These are phyloP conservation scores for Psilopogon haemacephalus DNA, from an alignment of 2,113 vertebrate species.

Conservation along the genomic window DNA sequence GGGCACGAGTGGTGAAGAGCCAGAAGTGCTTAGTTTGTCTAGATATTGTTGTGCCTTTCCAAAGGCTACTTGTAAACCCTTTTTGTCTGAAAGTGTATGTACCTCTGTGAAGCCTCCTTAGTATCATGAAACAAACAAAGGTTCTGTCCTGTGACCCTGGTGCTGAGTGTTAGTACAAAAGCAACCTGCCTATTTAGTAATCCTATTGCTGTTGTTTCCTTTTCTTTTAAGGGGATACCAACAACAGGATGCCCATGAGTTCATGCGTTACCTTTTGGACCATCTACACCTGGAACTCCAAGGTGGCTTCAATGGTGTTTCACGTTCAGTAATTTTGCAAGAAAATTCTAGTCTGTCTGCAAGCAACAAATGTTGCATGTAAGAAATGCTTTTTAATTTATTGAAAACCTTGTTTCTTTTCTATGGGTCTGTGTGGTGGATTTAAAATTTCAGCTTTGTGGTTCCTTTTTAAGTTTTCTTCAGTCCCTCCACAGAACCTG, in stretches of 20 bases:
- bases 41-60: fast-evolving
- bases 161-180: background rate
- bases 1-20: fast-evolving
- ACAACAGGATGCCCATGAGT: constrained; percentile 98
- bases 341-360: constrained; percentile 79
- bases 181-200: background rate
- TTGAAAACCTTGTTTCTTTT: background rate
- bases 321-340: constrained; percentile 77
- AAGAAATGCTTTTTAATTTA: constrained; percentile 56
- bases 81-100: background rate
- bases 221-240: constrained; percentile 89
- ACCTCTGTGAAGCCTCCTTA: background rate
- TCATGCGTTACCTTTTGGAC: constrained; percentile 97
- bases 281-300: constrained; percentile 98
- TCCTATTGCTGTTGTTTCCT: background rate
- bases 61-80: background rate
- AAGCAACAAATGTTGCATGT: constrained; percentile 91
- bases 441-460: background rate
- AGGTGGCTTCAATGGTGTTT: constrained; percentile 85
- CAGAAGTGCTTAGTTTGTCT: background rate
- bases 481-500: background rate
- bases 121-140: background rate
- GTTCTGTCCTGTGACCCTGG: background rate
- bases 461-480: background rate
- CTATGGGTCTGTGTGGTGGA: background rate